Evolutionary conservation across 2,888 invertebrate species (phyloP).

Genomic region (Taphrorychus bicolor): DNA sequence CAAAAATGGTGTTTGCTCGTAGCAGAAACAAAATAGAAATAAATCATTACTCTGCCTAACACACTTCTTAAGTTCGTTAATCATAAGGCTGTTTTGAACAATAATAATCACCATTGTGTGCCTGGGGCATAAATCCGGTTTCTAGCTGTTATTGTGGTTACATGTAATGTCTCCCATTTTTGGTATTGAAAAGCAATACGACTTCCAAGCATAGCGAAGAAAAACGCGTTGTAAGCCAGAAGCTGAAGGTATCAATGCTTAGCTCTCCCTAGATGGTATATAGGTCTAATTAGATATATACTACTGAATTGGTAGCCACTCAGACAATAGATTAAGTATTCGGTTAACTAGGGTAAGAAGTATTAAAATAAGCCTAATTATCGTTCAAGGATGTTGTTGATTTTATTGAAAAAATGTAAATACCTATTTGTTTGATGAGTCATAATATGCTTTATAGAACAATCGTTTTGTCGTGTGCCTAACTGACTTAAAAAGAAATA

Average conservation of each 20-base stretch:
- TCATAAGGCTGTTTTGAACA: background rate
- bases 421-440: too few relatives aligned
- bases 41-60: background rate
- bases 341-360: too few relatives aligned
- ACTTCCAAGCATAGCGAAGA: background rate
- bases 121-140: slow-evolving; percentile 5
- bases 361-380: too few relatives aligned
- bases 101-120: background rate
- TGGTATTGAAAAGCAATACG: background rate
- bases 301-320: background rate
- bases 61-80: background rate
- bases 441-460: too few relatives aligned
- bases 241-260: background rate
- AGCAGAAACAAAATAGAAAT: background rate
- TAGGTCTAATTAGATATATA: background rate
- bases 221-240: background rate
- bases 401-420: too few relatives aligned
- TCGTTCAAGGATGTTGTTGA: too few relatives aligned
- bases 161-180: background rate
- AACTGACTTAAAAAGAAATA: too few relatives aligned
- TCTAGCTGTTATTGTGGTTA: background rate
- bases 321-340: too few relatives aligned
- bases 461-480: too few relatives aligned
- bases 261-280: background rate
- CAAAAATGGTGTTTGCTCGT: too few relatives aligned